These are phyloP conservation scores for Sericinus montela DNA, from an alignment of 2,888 invertebrate species.

Conservation along the genomic window DNA sequence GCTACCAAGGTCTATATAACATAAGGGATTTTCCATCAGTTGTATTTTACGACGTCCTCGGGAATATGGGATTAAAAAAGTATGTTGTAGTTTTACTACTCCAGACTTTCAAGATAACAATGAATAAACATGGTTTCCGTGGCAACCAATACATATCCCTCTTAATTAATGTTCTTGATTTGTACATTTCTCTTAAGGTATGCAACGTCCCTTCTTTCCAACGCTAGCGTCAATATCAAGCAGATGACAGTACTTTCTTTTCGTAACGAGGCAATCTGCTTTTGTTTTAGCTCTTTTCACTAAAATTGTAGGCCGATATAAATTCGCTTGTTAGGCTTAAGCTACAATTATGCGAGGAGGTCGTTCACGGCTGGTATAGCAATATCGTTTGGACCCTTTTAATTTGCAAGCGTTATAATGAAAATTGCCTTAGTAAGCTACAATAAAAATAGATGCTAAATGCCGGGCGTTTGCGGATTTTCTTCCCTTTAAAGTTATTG, in stretches of 20 bases:
- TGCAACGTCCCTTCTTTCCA: constrained; percentile 25
- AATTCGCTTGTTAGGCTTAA: constrained; percentile 32
- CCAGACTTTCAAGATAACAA: no score
- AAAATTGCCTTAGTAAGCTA: constrained; percentile 29
- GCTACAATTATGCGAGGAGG: constrained; percentile 25
- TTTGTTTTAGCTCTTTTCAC: constrained; percentile 31
- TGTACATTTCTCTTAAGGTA: neutral
- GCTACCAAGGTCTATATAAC: no score
- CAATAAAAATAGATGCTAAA: constrained; percentile 42
- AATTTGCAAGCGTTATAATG: constrained; percentile 37
- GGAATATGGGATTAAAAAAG: no score
- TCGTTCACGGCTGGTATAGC: constrained; percentile 20
- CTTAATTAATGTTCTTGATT: neutral
- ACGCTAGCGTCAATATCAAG: constrained; percentile 43
- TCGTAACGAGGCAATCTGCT: constrained; percentile 38
- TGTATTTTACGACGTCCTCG: no score
- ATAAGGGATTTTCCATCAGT: no score
- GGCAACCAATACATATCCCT: neutral
- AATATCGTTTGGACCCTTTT: constrained; percentile 29
- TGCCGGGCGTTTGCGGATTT: constrained; percentile 27
- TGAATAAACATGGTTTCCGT: no score
- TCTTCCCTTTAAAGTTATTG: constrained; percentile 26
- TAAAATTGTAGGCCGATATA: constrained; percentile 34
- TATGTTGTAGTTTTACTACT: no score
- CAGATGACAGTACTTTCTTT: constrained; percentile 38